Evolutionary conservation across 2,888 invertebrate genomes (phyloP), one percentile per base, ranked within the genome.

Genomic region (Epinotia bilunana): DNA sequence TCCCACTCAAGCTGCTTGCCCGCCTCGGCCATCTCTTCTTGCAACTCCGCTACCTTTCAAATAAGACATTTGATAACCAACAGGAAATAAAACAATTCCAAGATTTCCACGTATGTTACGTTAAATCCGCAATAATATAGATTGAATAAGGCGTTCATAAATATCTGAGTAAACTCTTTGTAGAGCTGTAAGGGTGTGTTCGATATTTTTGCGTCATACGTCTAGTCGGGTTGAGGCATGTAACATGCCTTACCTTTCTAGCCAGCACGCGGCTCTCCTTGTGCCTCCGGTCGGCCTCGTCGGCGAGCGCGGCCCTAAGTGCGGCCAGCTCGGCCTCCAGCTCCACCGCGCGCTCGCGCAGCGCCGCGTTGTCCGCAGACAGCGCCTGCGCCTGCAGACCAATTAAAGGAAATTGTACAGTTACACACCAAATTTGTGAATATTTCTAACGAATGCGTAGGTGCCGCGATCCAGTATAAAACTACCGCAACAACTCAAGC

Each of bases 1-100:
- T 93, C 92, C 91, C 93, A 94, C 72, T 94, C 94, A 3, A 93
- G 74, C 74, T 87, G 88, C 82, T 92, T 90, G 78, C 76, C 87
- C 0, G 83, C 85, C 3, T 90, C 91, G 0, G 87, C 82, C 0
- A 85, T 77, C 75, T 91, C 91, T 75, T 89, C 91, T 0, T 89
- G 92, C 72, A 91, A 77, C 73, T 91, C 94, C 0, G 93, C 93
- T 18, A 94, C 91, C 93, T 93, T 78, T 6, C 43, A 18, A 4
- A 49, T 49, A 49, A 16, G 16, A 33, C 0, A 33, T 33, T 33
- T 33, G 33, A 6, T 33, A 7, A 33, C 33, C 7, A 33, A 33
- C 33, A 28, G 23, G 23, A 28, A 0, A 28, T 3, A 28, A 28
- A 20, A 20, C 1, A 28, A 28, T 28, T 2, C 23, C 23, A 28